Conservation (phyloP, 1,140 invertebrate genomes). For the Diabrotica virgifera region DNA sequence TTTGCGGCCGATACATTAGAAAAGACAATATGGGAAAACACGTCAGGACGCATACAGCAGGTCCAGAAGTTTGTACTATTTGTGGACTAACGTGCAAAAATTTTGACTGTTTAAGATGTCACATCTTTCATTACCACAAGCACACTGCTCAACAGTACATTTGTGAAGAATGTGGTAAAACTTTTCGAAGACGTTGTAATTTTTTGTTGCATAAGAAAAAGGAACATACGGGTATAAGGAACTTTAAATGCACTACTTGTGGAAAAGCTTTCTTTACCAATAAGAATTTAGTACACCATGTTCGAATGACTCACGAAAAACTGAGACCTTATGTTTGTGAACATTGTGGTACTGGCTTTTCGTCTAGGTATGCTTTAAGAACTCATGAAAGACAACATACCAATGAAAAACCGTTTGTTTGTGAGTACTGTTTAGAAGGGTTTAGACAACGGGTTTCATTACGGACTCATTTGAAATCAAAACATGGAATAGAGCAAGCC, state of each 20-base stretch:
- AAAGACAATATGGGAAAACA: constrained; percentile 34
- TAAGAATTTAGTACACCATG: constrained; percentile 33
- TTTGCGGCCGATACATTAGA: constrained; percentile 30
- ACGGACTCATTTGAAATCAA: constrained; percentile 34
- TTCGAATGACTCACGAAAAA: constrained; percentile 39
- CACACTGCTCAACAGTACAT: constrained; percentile 25
- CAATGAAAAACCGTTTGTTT: constrained; percentile 36
- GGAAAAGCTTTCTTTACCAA: constrained; percentile 36
- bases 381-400: too few relatives aligned
- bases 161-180: background rate
- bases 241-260: constrained; percentile 36
- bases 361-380: constrained; percentile 24
- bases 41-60: constrained; percentile 27
- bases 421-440: constrained; percentile 33
- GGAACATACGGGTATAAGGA: constrained; percentile 34
- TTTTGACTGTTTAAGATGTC: constrained; percentile 34
- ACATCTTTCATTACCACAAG: constrained; percentile 36
- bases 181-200: constrained; percentile 32
- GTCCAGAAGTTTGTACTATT: constrained; percentile 33
- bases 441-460: constrained; percentile 37
- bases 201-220: constrained; percentile 34
- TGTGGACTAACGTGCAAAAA: constrained; percentile 39
- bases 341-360: constrained; percentile 34
- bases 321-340: background rate
- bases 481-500: constrained; percentile 33